Base-by-base conservation (phyloP, 1,140 invertebrate genomes). In the Helicoverpa armigera region DNA sequence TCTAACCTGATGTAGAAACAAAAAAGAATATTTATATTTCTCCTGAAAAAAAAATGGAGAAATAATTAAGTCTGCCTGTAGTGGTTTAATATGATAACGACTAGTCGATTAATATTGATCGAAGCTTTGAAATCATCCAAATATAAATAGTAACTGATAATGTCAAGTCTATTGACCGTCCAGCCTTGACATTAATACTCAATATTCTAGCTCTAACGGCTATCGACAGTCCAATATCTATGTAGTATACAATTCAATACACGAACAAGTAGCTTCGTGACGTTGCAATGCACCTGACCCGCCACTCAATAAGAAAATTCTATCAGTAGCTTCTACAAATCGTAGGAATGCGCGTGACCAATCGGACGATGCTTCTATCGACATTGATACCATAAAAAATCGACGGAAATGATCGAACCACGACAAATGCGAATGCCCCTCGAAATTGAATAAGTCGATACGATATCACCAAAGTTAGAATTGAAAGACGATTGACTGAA, bases 371-470 rank as follows among this genome's bases (percentile, higher is more conserved):
- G 85, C 86, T 77, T 54, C 75, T 86, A 90, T 89, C 87, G 87
- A 88, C 77, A 89, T 88, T 85, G 86, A 88, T 86, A 85, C 78
- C 83, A 84, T 81, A 80, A 74, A 87, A 86, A 86, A 79, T 87
- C 69, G 77, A 92, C 89, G 91, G 92, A 93, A 93, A 94, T 88
- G 89, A 89, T 89, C 84, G 63, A 83, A 85, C 85, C 85, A 87
- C 85, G 86, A 87, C 82, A 84, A 86, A 90, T 90, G 88, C 88
- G 89, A 92, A 90, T 89, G 82, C 83, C 86, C 88, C 85, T 84
- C 83, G 87, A 94, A 93, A 93, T 94, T 92, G 90, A 94, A 94
- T 94, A 92, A 92, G 77, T 91, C 91, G 91, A 91, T 89, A 93
- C 91, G 91, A 91, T 89, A 93, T 89, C 89, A 92, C 90, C 87